Base-by-base conservation (phyloP, 2,113 vertebrate genomes). In the Aleadryas rufinucha region DNA sequence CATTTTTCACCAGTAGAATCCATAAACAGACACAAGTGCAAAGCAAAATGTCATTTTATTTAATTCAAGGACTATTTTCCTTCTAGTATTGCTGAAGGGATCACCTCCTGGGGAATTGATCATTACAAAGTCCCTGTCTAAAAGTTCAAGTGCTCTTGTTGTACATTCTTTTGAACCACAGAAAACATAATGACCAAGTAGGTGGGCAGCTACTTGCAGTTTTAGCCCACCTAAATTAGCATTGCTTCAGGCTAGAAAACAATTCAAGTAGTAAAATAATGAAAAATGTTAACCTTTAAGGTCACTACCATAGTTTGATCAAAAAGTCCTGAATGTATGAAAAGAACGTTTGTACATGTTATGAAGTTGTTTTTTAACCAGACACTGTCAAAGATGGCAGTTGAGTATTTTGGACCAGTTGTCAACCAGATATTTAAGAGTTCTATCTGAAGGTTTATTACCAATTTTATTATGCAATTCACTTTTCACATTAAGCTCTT, bases 1-100 rank as follows among this genome's bases (percentile, higher is more conserved):
- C 13, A 23, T 52, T 70, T 84, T 54, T 75, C 60, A 81, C 49
- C 19, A 52, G 35, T 37, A 28, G 95, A 92, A 97, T 42, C 31
- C 95, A 96, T 15, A n/a, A 90, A 33, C 65, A 72, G 81, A 87
- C 88, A 68, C 79, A 53, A 78, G 45, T 95, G 96, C 95, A 97
- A 97, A 98, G 97, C 97, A 98, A 97, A 98, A 97, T 57, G 76
- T 92, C 88, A 71, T 98, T 98, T 97, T 97, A 98, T 96, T 97
- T 97, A 96, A 95, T 92, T 97, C 93, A 97, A 97, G 94, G 96
- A 95, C 94, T 90, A 94, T 86, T 96, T 81, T 95, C 96, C 91
- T 94, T 96, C 94, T 98, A 95, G 95, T 96, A 96, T 97, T 97
- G 97, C 97, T 97, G 96, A 96, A 94, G 95, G 93, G 95, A 97